Base-by-base conservation (phyloP, 2,888 invertebrate genomes). In the Tryphoninae sp. region DNA sequence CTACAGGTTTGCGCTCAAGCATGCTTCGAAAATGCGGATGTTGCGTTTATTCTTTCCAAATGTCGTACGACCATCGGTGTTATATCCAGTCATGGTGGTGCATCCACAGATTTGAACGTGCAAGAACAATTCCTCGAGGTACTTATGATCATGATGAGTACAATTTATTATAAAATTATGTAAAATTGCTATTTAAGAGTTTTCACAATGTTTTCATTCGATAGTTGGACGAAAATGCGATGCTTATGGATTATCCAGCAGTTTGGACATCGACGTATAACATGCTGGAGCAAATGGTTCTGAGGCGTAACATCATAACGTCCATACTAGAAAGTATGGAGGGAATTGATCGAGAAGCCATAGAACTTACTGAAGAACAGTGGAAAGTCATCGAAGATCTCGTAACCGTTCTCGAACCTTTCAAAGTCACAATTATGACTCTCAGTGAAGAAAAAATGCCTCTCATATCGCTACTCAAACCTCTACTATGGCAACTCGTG, bases 391-490 rank as follows among this genome's bases (percentile, higher is more conserved):
- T 93, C 7, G 91, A 91, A 59, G 93, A 93, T 83, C 86, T 93
- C 7, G 90, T 93, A 2, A 89, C 88, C 49, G 92, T 93, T 11
- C 87, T 93, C 1, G 92, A 93, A 62, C 93, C 93, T 1, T 92
- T 93, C 61, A 93, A 93, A 89, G 92, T 93, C 23, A 93, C 93
- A 1, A 92, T 92, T 22, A 92, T 92, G 88, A 93, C 93, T 0
- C 87, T 93, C 1, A 92, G 92, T 71, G 93, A 93, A 83, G 93
- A 93, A 72, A 93, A 93, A 84, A 92, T 92, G 84, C 93, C 93
- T 11, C 86, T 93, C 1, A 91, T 93, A 84, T 93, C 93, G 0
- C 86, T 93, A 16, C 78, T 93, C n/a, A 93, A 93, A 84, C 93
- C 93, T 19, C 84, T 93, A n/a, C 88, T 93, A n/a, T 92, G 92